Conservation (phyloP, 2,797 vertebrate genomes). For the Sebastes diploproa region DNA sequence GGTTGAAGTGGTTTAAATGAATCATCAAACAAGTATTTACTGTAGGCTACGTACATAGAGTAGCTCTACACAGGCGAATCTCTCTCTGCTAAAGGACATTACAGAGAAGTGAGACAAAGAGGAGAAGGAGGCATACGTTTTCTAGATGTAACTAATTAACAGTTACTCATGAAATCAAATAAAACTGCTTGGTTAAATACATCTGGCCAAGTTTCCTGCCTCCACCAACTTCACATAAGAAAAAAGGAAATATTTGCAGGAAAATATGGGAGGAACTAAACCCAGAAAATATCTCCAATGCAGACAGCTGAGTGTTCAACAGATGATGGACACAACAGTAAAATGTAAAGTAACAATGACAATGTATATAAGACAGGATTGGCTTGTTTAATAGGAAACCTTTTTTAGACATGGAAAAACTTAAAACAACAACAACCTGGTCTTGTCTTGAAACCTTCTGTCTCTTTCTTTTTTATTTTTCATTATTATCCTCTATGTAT, state of each 20-base stretch:
- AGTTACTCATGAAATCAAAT: not conserved
- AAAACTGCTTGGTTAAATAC: not conserved
- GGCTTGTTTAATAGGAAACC: not conserved
- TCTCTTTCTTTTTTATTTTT: not conserved
- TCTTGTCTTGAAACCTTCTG: not conserved
- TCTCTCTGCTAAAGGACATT: not conserved
- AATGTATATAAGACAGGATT: not conserved
- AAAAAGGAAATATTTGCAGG: not conserved
- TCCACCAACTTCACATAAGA: not conserved
- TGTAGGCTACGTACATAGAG: not conserved
- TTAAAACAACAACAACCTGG: not conserved
- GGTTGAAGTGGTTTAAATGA: not conserved
- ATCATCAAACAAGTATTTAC: not conserved
- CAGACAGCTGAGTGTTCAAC: not conserved
- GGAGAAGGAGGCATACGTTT: not conserved
- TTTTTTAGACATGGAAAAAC: not conserved
- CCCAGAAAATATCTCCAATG: not conserved
- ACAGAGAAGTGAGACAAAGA: not conserved
- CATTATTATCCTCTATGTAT: not conserved
- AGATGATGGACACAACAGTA: not conserved
- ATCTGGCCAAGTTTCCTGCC: not conserved
- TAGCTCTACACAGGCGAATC: not conserved
- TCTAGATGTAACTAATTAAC: not conserved
- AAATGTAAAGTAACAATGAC: not conserved
- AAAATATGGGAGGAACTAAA: not conserved